These are phyloP conservation scores for Rhabditoides inermis DNA, from an alignment of 2,888 invertebrate species.

Conservation along the genomic window DNA sequence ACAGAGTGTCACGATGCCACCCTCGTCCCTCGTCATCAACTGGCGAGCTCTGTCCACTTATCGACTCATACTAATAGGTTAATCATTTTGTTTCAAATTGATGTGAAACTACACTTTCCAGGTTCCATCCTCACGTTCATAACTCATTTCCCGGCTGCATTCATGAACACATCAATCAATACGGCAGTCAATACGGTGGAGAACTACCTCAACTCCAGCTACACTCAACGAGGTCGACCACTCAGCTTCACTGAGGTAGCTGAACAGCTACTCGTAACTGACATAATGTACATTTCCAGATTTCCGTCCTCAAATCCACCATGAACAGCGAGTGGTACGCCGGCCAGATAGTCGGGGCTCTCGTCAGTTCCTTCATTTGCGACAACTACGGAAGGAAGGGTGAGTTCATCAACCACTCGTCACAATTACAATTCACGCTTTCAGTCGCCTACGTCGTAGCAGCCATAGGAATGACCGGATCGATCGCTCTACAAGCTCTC, in stretches of 20 bases:
- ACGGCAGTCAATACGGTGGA: constrained; percentile 41
- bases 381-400: constrained; percentile 44
- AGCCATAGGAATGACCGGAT: constrained; percentile 39
- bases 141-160: no score
- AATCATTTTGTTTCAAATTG: no score
- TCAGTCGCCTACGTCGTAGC: constrained; percentile 44
- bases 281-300: constrained; percentile 6
- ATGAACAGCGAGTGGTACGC: constrained; percentile 39
- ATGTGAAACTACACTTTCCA: no score
- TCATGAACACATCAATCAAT: constrained; percentile 42
- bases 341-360: constrained; percentile 41
- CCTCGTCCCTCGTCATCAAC: no score
- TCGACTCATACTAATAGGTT: no score
- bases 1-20: no score
- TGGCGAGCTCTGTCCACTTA: no score
- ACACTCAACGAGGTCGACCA: constrained; percentile 23
- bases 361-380: constrained; percentile 36
- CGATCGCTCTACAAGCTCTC: constrained; percentile 39
- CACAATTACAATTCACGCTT: no score
- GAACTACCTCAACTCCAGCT: constrained; percentile 37
- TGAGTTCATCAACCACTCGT: no score
- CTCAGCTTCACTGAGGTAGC: no score
- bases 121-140: no score
- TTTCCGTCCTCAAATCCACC: constrained; percentile 23
- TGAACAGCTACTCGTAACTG: no score